Evolutionary conservation across 2,113 vertebrate genomes (phyloP), one percentile per base, ranked within the genome.

Genomic region (Enhydra lutris): DNA sequence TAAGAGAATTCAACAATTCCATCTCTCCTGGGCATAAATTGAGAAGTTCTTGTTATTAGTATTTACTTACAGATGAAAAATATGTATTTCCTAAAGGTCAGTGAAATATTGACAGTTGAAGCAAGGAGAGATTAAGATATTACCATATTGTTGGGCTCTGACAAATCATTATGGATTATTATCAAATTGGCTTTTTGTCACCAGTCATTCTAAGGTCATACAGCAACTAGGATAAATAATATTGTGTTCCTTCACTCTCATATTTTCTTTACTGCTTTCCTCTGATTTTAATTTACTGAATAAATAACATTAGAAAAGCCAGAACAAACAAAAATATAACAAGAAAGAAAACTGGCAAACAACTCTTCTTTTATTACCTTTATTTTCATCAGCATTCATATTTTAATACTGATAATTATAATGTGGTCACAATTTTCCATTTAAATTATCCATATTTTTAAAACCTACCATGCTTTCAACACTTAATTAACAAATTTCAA

Each of bases 171-270:
- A 63, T 71, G 34, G 79, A 69, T 95, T 97, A 97, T 95, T 95
- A 91, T 79, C 45, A 82, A 89, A 89, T 81, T 94, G 55, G 29
- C 42, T 93, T 97, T 97, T 91, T 96, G 57, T 96, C 65, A 61
- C 24, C 1, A 42, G 45, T 45, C 8, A 8, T 86, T 96, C 10
- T 24, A 86, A 97, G 76, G 71, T 93, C 36, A 89, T 34, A 29
- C 24, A 86, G 23, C 42, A 97, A 85, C 57, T 74, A 29, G 6
- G 29, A 23, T 20, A 95, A 86, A 61, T 31, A 36, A 65, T 6
- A 2, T 24, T 45, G 2, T 29, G 15, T 81, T 7, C 0, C 36
- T 96, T 73, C 4, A 42, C n/a, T 92, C 34, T 63, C 31, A 2
- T 63, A 63, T 80, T 89, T 73, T 80, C n/a, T 39, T n/a, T 57